Percentiles rank a stretch among this genome's conserved stretches.
Evolutionary conservation across 1,140 invertebrate species (phyloP).

Genomic region (Drosophila kikkawai): DNA sequence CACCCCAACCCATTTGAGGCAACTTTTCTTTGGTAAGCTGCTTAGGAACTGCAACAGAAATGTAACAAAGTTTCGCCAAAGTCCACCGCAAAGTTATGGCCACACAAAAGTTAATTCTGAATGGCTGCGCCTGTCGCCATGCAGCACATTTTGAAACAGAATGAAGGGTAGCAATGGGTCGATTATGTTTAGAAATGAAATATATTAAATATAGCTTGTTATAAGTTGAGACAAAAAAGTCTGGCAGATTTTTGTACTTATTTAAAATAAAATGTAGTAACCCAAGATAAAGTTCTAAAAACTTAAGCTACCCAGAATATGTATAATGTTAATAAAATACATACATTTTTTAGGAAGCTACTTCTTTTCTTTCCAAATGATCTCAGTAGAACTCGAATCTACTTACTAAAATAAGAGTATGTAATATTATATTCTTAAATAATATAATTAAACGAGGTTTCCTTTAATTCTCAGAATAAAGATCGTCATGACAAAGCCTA

Average conservation of each 20-base stretch:
- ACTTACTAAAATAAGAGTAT: no score
- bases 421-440: no score
- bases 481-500: neutral
- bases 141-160: conserved; percentile 46
- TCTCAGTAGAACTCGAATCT: no score
- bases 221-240: no score
- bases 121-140: conserved; percentile 43
- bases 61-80: conserved; percentile 68
- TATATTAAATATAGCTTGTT: neutral
- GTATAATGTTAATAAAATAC: neutral
- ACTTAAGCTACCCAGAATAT: neutral
- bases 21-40: conserved; percentile 50
- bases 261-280: neutral
- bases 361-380: no score
- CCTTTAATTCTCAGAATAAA: neutral
- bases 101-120: conserved; percentile 65
- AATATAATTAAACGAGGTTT: neutral
- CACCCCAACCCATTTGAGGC: neutral
- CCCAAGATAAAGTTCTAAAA: neutral
- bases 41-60: conserved; percentile 56
- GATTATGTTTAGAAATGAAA: neutral
- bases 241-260: neutral
- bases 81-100: conserved; percentile 62
- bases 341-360: no score
- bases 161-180: conserved; percentile 16